Conservation (phyloP, 2,888 invertebrate genomes). For the Chaetogeoica ovagalla region DNA sequence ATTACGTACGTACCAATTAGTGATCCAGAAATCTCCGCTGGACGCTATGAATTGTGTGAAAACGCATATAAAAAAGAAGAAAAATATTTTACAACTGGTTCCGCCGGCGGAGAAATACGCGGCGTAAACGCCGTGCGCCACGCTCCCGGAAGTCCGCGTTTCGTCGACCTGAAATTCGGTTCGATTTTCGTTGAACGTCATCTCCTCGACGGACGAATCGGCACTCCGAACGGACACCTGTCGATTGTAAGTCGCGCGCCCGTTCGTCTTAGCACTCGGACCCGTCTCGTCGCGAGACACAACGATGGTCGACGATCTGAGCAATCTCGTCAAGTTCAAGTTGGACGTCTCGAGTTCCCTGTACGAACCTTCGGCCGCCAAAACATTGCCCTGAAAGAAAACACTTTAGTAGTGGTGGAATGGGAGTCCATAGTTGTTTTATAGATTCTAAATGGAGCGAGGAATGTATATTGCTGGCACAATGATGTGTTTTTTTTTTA, state of each 20-base stretch:
- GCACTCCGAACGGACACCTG: slow-evolving; percentile 56
- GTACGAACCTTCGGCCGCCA: slow-evolving; percentile 66
- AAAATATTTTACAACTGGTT: slow-evolving; percentile 65
- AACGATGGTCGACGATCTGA: slow-evolving; percentile 61
- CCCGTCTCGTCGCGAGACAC: slow-evolving; percentile 60
- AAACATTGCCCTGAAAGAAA: slow-evolving; percentile 61
- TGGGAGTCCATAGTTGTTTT: too few relatives aligned
- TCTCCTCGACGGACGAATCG: slow-evolving; percentile 55
- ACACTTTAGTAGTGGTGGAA: not conserved
- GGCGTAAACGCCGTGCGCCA: slow-evolving; percentile 67
- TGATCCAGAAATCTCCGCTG: slow-evolving; percentile 71
- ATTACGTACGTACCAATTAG: slow-evolving; percentile 70
- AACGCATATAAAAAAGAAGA: slow-evolving; percentile 68
- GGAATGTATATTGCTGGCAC: too few relatives aligned
- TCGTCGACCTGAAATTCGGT: slow-evolving; percentile 61
- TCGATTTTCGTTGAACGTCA: not conserved
- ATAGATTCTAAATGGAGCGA: too few relatives aligned
- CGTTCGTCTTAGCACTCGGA: slow-evolving; percentile 55
- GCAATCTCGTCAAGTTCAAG: slow-evolving; percentile 74
- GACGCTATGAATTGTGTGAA: slow-evolving; percentile 67
- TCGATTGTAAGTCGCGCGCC: slow-evolving; percentile 12
- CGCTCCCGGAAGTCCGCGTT: slow-evolving; percentile 66
- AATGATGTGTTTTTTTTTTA: too few relatives aligned
- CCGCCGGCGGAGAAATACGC: slow-evolving; percentile 76
- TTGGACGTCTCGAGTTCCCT: slow-evolving; percentile 73